Conservation (phyloP, 2,113 vertebrate species). For the Anguilla rostrata region DNA sequence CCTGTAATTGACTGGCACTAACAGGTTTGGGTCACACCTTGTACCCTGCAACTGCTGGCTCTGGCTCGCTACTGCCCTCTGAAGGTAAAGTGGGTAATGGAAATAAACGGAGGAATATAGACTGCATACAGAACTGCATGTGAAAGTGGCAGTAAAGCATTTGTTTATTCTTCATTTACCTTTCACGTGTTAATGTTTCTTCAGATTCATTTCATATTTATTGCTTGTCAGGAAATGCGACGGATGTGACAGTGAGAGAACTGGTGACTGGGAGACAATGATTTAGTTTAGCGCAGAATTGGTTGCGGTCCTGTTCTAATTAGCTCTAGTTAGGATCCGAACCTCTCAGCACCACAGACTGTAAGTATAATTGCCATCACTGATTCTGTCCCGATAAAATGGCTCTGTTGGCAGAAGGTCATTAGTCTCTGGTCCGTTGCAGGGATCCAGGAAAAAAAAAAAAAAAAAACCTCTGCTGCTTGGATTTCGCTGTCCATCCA, state of each 20-base stretch:
- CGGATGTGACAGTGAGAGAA: slow-evolving; percentile 26
- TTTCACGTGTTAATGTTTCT: too few relatives aligned
- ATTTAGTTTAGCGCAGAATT: slow-evolving; percentile 49
- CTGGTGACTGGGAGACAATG: slow-evolving; percentile 31
- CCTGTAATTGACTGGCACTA: background rate
- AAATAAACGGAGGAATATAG: background rate
- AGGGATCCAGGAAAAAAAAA: too few relatives aligned
- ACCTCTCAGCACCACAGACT: slow-evolving; percentile 57
- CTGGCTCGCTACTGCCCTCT: background rate
- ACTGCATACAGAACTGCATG: background rate
- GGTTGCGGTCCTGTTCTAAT: slow-evolving; percentile 58
- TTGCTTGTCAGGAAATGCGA: background rate
- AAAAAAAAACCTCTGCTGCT: too few relatives aligned
- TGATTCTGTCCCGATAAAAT: slow-evolving; percentile 73
- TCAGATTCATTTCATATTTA: background rate
- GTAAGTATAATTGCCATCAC: slow-evolving; percentile 61
- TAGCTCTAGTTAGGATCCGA: slow-evolving; percentile 66
- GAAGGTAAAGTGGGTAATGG: background rate
- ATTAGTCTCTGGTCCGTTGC: too few relatives aligned
- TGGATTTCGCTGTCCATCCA: too few relatives aligned
- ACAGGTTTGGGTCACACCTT: background rate
- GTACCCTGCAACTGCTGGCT: background rate
- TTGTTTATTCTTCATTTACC: too few relatives aligned
- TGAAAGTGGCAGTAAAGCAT: background rate
- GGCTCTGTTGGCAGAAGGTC: slow-evolving; percentile 34